These are phyloP conservation scores for Drosophila histrio DNA, from an alignment of 2,888 invertebrate species.

Conservation along the genomic window DNA sequence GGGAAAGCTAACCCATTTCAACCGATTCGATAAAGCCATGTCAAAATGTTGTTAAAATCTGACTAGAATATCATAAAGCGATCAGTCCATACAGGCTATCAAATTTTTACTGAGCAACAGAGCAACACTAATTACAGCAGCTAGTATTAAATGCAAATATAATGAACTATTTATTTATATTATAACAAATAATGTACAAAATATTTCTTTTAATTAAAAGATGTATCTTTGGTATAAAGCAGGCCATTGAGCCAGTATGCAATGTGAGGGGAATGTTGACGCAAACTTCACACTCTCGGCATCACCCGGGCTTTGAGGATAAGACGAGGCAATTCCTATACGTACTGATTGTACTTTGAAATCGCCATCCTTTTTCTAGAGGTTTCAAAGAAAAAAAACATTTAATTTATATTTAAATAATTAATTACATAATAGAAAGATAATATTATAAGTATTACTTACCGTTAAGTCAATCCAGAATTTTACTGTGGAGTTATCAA, in stretches of 20 bases:
- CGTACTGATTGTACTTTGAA: slow-evolving; percentile 75
- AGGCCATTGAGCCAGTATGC: slow-evolving; percentile 84
- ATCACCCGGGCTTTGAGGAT: slow-evolving; percentile 83
- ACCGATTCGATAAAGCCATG: no score
- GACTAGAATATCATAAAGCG: no score
- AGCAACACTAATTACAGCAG: no score
- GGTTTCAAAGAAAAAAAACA: background rate
- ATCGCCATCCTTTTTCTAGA: slow-evolving; percentile 53
- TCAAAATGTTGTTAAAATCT: no score
- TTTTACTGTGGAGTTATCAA: slow-evolving; percentile 58
- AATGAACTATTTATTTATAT: background rate
- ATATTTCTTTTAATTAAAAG: slow-evolving; percentile 47
- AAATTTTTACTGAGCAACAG: no score
- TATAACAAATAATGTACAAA: background rate
- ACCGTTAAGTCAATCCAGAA: slow-evolving; percentile 71
- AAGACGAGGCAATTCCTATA: no score
- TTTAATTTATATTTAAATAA: no score
- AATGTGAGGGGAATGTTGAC: slow-evolving; percentile 83
- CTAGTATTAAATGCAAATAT: background rate
- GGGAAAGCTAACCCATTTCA: no score
- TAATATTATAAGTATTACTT: background rate
- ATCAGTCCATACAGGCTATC: no score
- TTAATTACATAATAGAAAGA: no score
- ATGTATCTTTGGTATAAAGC: slow-evolving; percentile 84
- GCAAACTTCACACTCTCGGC: slow-evolving; percentile 83